These are phyloP conservation scores for Champsocephalus esox DNA, from an alignment of 2,797 vertebrate genomes.

Conservation along the genomic window DNA sequence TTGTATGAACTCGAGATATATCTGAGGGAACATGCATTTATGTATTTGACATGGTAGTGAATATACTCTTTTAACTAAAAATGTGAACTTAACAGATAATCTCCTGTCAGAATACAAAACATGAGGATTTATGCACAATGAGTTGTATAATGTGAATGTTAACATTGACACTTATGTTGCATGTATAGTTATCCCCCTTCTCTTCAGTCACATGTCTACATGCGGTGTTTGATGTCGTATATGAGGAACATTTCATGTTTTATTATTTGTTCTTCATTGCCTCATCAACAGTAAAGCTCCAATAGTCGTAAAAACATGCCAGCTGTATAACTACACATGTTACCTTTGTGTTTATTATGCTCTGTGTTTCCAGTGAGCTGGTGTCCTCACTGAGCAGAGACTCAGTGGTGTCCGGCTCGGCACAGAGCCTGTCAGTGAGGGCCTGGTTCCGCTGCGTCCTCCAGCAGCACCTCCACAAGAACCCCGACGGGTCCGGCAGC, in stretches of 20 bases:
- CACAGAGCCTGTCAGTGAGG: slow-evolving; percentile 89
- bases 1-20: not conserved
- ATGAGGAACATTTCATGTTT: not conserved
- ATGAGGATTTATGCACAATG: not conserved
- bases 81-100: not conserved
- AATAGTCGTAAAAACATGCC: not conserved
- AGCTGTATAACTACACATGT: no score
- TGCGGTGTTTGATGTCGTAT: not conserved
- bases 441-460: slow-evolving; percentile 95
- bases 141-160: not conserved
- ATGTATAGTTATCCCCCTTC: not conserved
- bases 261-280: not conserved
- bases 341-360: no score
- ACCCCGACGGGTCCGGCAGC: slow-evolving; percentile 80
- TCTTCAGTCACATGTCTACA: not conserved
- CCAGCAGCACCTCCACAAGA: slow-evolving; percentile 92
- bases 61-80: not conserved
- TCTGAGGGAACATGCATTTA: slow-evolving; percentile 1
- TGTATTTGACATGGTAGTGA: not conserved
- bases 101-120: not conserved
- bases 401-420: slow-evolving; percentile 77
- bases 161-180: slow-evolving; percentile 4
- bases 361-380: slow-evolving; percentile 83
- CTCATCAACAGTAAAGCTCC: not conserved
- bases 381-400: slow-evolving; percentile 81